Evolutionary conservation across 2,113 vertebrate species (phyloP).

Genomic region (Orcinus orca): DNA sequence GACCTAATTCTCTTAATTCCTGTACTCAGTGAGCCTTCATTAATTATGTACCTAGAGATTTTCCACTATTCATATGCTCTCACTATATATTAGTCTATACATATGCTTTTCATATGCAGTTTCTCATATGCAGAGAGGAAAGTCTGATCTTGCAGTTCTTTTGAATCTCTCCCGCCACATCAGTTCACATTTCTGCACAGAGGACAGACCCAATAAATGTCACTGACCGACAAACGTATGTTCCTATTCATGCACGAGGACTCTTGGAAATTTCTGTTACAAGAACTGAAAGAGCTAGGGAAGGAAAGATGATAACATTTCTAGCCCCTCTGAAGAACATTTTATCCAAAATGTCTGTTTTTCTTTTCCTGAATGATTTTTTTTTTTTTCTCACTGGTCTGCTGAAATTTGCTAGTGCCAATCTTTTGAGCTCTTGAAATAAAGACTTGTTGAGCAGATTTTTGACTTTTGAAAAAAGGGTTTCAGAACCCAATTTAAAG

Average conservation of each 20-base stretch:
- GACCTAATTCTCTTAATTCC: slow-evolving; percentile 55
- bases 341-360: not conserved
- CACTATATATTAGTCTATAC: not conserved
- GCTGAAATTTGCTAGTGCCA: slow-evolving; percentile 27
- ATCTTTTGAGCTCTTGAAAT: not conserved
- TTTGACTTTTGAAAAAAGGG: slow-evolving; percentile 28
- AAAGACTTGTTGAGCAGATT: slow-evolving; percentile 38
- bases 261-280: not conserved
- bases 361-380: not conserved
- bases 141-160: not conserved
- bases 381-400: not conserved
- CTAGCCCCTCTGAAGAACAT: not conserved
- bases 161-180: not conserved
- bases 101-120: not conserved
- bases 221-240: not conserved
- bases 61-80: slow-evolving; percentile 14
- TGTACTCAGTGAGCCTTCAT: slow-evolving; percentile 44
- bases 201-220: slow-evolving; percentile 9
- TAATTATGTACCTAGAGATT: slow-evolving; percentile 64
- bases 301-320: slow-evolving; percentile 1
- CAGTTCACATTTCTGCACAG: slow-evolving; percentile 10
- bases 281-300: slow-evolving; percentile 13
- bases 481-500: slow-evolving; percentile 26
- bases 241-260: not conserved
- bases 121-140: slow-evolving; percentile 6